Evolutionary conservation across 2,113 vertebrate species (phyloP), one percentile per base, ranked within the genome.

Genomic region (Calyptomena viridis): DNA sequence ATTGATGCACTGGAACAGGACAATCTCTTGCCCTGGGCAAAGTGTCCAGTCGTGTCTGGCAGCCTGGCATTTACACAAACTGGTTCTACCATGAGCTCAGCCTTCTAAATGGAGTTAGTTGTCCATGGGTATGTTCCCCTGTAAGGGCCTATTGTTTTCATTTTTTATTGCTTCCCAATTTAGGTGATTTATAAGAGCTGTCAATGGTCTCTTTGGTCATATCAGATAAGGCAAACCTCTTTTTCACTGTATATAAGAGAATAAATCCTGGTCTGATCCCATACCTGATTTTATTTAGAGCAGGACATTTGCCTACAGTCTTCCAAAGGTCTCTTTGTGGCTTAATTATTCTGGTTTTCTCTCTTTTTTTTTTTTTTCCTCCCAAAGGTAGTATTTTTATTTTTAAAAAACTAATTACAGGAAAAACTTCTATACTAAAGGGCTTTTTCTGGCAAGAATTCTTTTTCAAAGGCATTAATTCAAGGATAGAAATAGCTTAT

Each of bases 171-270:
- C 13, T 86, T 86, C 33, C 23, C 18, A 69, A 9, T 58, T 82
- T 28, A 68, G 14, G 30, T 64, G 59, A 60, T 64, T 74, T 59
- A 24, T 6, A 35, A 74, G 85, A 68, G n/a, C 25, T 78, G 10
- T 6, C 35, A 60, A 27, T 0, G 0, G 19, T 13, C 16, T 66
- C 11, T 21, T 28, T 25, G 16, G 24, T 46, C 80, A 73, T 11
- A 35, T 12, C 47, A 33, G 24, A 35, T 18, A 11, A 73, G 37
- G 16, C 0, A 67, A 91, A 63, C 15, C 4, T 81, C 18, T 58
- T 63, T 64, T 88, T 42, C 5, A 12, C 14, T 42, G 30, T 27
- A 37, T 8, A 9, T 10, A 33, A 23, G 14, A 90, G 14, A 49
- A 1, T 8, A 55, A 64, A 6, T 40, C 15, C 4, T 52, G 9